These are phyloP conservation scores for Orbicella faveolata DNA, from an alignment of 64 coral and sea anemone genomes.

Conservation along the genomic window DNA sequence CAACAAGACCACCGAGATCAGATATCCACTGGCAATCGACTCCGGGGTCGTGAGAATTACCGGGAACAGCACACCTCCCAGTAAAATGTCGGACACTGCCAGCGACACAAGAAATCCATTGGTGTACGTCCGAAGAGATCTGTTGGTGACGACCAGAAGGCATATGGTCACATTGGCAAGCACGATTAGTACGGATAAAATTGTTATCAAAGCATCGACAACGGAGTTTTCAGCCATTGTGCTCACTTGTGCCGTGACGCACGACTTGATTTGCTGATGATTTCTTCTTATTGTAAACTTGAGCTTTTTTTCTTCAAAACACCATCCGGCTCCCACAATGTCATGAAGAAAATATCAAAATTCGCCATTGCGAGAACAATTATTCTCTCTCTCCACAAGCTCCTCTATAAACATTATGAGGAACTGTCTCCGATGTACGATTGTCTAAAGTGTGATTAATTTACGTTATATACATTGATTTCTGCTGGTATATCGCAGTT, in stretches of 20 bases:
- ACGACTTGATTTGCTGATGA: too few species aligned
- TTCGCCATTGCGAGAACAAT: too few species aligned
- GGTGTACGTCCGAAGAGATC: not conserved
- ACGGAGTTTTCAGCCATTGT: not conserved
- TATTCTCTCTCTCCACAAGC: too few species aligned
- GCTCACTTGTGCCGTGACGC: too few species aligned
- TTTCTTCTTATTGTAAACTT: not conserved
- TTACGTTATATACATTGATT: not conserved
- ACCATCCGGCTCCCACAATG: too few species aligned
- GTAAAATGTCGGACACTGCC: not conserved
- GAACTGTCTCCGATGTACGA: too few species aligned
- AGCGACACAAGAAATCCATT: not conserved
- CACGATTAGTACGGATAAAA: constrained; percentile 8
- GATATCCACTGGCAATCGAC: not conserved
- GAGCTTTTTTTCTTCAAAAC: not conserved
- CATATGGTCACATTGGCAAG: not conserved
- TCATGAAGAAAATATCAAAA: too few species aligned
- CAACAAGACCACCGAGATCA: not conserved
- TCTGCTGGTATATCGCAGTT: not conserved
- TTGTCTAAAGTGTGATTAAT: not conserved
- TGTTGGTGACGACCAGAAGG: not conserved
- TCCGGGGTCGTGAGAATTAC: not conserved
- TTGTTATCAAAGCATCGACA: not conserved
- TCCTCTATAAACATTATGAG: too few species aligned
- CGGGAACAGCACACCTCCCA: not conserved